Conservation (phyloP, 2,888 invertebrate species). For the Eupithecia exiguata region DNA sequence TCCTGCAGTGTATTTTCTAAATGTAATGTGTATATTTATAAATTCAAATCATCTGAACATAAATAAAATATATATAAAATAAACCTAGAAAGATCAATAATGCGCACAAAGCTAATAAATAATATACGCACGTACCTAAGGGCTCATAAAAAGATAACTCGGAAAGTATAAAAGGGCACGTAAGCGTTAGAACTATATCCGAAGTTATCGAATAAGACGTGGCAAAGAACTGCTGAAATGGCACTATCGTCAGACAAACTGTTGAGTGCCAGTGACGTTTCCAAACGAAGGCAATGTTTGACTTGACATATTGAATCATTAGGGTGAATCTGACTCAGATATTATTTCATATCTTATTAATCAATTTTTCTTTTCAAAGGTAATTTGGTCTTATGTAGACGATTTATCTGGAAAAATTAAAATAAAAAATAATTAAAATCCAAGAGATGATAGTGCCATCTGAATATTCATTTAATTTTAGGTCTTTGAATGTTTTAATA, state of each 20-base stretch:
- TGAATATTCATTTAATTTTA: slow-evolving; percentile 1
- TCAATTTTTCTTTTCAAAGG: neutral
- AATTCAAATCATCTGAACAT: neutral
- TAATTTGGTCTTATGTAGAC: slow-evolving; percentile 10
- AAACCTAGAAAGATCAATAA: neutral
- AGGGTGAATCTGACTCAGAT: neutral
- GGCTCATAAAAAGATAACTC: neutral
- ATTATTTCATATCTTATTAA: slow-evolving; percentile 13
- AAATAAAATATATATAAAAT: neutral
- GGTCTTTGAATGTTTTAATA: neutral
- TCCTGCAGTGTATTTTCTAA: neutral
- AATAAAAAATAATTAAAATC: slow-evolving; percentile 8
- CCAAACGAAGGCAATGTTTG: slow-evolving; percentile 20
- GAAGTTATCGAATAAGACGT: neutral
- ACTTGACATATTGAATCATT: neutral
- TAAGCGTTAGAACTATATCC: neutral
- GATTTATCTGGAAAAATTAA: slow-evolving; percentile 13
- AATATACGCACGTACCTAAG: neutral
- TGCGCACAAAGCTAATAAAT: neutral
- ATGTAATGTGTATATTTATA: neutral
- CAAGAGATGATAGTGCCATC: neutral
- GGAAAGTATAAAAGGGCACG: neutral
- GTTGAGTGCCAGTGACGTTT: slow-evolving; percentile 12
- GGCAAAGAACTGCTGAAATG: neutral
- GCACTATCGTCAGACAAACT: neutral